Percentiles rank a stretch among this genome's conserved stretches.
Evolutionary conservation across 2,797 vertebrate genomes (phyloP).

Genomic region (Rhinatrema bivittatum): DNA sequence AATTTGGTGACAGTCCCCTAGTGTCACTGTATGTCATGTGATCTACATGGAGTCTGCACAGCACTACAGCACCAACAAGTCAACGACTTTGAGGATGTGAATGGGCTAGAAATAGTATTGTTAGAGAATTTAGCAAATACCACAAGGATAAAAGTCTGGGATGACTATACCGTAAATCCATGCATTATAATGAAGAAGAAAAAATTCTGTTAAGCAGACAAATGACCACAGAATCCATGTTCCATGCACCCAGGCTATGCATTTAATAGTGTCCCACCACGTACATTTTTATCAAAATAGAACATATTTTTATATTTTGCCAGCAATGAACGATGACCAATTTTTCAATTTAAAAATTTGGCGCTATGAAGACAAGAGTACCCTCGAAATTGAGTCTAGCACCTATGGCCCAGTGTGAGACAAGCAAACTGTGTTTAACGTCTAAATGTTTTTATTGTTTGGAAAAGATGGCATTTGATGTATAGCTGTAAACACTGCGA

Average conservation of each 20-base stretch:
- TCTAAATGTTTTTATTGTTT: background rate
- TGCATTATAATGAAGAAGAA: background rate
- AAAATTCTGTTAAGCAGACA: rapidly evolving
- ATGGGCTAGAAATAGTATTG: too few relatives aligned
- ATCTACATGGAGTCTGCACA: too few relatives aligned
- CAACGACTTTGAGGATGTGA: too few relatives aligned
- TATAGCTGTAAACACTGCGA: background rate
- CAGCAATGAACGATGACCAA: slow-evolving; percentile 20
- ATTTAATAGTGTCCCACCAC: slow-evolving; percentile 39
- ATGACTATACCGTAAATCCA: background rate
- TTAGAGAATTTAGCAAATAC: too few relatives aligned
- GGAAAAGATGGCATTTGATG: background rate
- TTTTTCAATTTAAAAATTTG: slow-evolving; percentile 20
- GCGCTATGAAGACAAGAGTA: background rate
- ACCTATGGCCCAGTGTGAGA: background rate
- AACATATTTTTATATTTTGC: slow-evolving; percentile 60
- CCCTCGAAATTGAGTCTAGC: background rate
- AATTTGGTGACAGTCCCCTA: too few relatives aligned
- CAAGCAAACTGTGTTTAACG: background rate
- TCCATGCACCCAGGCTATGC: slow-evolving; percentile 22
- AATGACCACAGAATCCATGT: slow-evolving; percentile 2
- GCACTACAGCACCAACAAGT: too few relatives aligned
- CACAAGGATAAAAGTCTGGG: too few relatives aligned
- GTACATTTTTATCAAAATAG: slow-evolving; percentile 49
- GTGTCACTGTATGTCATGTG: too few relatives aligned